Percentiles rank a stretch among this genome's conserved stretches.
phyloP scores from a whole-genome alignment of 1,140 invertebrate species.

The Melipona quadrifasciata region DNA sequence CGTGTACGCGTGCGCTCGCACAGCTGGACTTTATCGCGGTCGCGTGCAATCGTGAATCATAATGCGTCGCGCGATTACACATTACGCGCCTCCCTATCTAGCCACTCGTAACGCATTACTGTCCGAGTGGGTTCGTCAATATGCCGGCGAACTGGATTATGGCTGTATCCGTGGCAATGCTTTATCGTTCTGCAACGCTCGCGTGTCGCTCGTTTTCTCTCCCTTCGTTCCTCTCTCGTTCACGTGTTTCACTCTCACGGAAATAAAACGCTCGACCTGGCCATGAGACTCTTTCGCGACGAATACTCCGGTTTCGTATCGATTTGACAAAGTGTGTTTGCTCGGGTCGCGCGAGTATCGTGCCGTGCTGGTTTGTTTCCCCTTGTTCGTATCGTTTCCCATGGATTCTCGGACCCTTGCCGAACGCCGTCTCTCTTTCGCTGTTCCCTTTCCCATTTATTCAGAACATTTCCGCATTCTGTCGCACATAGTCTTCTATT shows the following conservation, averaged over 20 bases:
- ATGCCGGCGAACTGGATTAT: slow-evolving; percentile 34
- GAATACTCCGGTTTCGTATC: slow-evolving; percentile 10
- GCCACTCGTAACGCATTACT: slow-evolving; percentile 50
- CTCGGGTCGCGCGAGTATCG: not conserved
- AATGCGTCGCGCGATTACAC: slow-evolving; percentile 47
- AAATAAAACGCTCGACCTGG: slow-evolving; percentile 36
- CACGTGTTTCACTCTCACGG: not conserved
- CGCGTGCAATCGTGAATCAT: slow-evolving; percentile 46
- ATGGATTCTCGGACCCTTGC: not conserved
- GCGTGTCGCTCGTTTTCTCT: slow-evolving; percentile 1
- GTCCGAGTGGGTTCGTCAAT: slow-evolving; percentile 40
- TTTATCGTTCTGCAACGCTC: slow-evolving; percentile 27
- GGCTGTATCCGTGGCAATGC: slow-evolving; percentile 25
- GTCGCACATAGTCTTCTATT: not conserved
- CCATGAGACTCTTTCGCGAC: slow-evolving; percentile 22
- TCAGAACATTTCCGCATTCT: not conserved
- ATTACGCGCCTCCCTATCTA: slow-evolving; percentile 40
- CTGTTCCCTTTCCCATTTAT: not conserved
- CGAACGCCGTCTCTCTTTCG: not conserved
- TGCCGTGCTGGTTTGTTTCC: not conserved
- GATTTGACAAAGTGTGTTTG: slow-evolving; percentile 6
- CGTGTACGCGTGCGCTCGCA: not conserved
- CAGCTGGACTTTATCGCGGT: slow-evolving; percentile 35
- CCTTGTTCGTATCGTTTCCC: not conserved
- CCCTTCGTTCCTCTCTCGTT: not conserved